Percentiles rank a stretch among this genome's conserved stretches.
Evolutionary conservation across 2,888 invertebrate species (phyloP).

Genomic region (Axea sp.): DNA sequence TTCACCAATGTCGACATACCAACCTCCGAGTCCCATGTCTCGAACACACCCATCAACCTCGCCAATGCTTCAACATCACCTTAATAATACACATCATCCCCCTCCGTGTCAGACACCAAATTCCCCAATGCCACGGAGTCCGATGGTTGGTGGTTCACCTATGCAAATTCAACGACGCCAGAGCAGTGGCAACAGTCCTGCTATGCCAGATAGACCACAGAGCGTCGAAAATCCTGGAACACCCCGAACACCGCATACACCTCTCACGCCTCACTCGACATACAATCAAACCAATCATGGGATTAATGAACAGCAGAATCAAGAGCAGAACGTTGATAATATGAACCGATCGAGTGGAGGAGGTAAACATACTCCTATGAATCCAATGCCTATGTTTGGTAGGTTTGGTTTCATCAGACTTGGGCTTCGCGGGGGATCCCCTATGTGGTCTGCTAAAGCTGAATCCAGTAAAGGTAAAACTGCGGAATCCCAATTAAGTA

Average conservation of each 20-base stretch:
- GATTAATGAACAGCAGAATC: slow-evolving; percentile 80
- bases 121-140: slow-evolving; percentile 81
- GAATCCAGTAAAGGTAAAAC: slow-evolving; percentile 77
- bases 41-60: slow-evolving; percentile 77
- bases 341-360: slow-evolving; percentile 79
- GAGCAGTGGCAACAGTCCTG: slow-evolving; percentile 81
- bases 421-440: slow-evolving; percentile 84
- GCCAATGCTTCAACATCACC: slow-evolving; percentile 80
- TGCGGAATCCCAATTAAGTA: slow-evolving; percentile 77
- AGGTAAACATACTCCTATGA: slow-evolving; percentile 81
- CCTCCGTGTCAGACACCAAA: slow-evolving; percentile 78
- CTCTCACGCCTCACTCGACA: slow-evolving; percentile 71
- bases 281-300: slow-evolving; percentile 81
- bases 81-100: slow-evolving; percentile 79
- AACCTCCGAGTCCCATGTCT: slow-evolving; percentile 79
- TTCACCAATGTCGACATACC: slow-evolving; percentile 77
- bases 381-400: slow-evolving; percentile 83
- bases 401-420: slow-evolving; percentile 83
- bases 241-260: slow-evolving; percentile 80
- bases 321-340: slow-evolving; percentile 71
- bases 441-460: slow-evolving; percentile 83
- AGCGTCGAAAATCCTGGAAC: slow-evolving; percentile 83
- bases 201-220: slow-evolving; percentile 82
- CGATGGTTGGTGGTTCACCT: slow-evolving; percentile 80
- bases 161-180: slow-evolving; percentile 81